Base-by-base conservation (phyloP, 2,113 vertebrate species). In the Syrmaticus mikado region DNA sequence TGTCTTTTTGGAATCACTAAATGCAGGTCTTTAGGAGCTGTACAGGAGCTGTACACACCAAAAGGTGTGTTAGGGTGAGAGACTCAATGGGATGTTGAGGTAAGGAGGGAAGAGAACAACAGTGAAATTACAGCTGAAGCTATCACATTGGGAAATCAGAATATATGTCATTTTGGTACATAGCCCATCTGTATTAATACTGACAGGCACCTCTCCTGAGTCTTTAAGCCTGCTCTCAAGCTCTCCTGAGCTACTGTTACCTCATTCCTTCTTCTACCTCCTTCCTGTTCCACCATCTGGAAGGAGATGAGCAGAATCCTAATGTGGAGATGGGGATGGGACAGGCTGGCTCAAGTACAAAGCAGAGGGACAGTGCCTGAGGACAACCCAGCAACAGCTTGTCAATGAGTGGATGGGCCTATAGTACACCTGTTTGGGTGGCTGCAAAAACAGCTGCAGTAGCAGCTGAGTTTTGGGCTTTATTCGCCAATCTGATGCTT, bases 11-110 rank as follows among this genome's bases (percentile, higher is more conserved):
- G 32, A 82, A 76, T 79, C 62, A 43, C 48, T 79, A 22, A 12
- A 13, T 1, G 1, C 6, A 11, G 25, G 16, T 48, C 79, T 91
- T 85, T 38, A 89, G 62, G 58, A 92, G 15, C 28, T n/a, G 79
- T 92, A 36, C 43, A 53, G 18, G 45, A 46, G 19, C 45, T 46
- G 19, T 46, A 52, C 61, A 72, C 38, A 36, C 52, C 24, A 68
- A 57, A 52, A 85, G 46, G 28, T 67, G 36, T 62, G 40, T 65
- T 50, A 83, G 25, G 24, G 34, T 27, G 60, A 57, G 20, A 48
- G 60, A n/a, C 68, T 55, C 64, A 19, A 3, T 3, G 55, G 68
- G 22, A 64, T 67, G 30, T 10, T 0, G 0, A 10, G 14, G 5
- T 30, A 78, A 78, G 55, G 41, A 58, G 20, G 24, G 80, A 45